Percentiles rank a stretch among this genome's conserved stretches.
Conservation (phyloP, 2,113 vertebrate species). For the Symphodus melops region DNA sequence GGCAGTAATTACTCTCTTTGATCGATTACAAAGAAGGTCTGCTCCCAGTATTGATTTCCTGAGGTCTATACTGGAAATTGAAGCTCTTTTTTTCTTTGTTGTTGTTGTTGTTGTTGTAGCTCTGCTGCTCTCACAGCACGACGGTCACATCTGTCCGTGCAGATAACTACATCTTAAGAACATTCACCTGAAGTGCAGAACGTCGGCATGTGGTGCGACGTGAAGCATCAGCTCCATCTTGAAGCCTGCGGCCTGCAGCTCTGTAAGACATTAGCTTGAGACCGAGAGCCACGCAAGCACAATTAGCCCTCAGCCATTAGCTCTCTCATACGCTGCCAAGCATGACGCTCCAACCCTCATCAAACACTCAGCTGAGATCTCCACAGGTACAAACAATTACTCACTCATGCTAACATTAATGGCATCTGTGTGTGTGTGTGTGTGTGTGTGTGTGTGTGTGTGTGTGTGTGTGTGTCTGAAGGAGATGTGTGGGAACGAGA, state of each 20-base stretch:
- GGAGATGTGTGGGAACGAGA: neutral
- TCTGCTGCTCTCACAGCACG: neutral
- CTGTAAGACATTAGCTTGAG: slow-evolving; percentile 63
- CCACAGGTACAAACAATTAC: slow-evolving; percentile 78
- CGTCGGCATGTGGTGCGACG: slow-evolving; percentile 32
- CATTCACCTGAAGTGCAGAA: slow-evolving; percentile 17
- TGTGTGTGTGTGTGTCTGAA: neutral
- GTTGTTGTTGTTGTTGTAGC: slow-evolving; percentile 2
- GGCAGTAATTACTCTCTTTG: neutral
- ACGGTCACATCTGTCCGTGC: slow-evolving; percentile 25
- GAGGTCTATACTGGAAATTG: neutral
- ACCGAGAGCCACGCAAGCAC: slow-evolving; percentile 66
- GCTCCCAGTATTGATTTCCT: neutral
- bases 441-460: neutral
- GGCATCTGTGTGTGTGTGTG: slow-evolving; percentile 31
- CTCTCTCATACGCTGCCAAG: slow-evolving; percentile 74
- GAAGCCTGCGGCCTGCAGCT: slow-evolving; percentile 49
- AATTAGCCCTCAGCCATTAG: slow-evolving; percentile 76
- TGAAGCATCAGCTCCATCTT: slow-evolving; percentile 66
- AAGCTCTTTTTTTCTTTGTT: slow-evolving; percentile 1
- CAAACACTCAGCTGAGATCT: slow-evolving; percentile 62
- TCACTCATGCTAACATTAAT: slow-evolving; percentile 57
- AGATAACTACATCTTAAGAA: slow-evolving; percentile 20
- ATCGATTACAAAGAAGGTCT: neutral
- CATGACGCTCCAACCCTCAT: slow-evolving; percentile 66